These are phyloP conservation scores for Tiphia femorata DNA, from an alignment of 2,888 invertebrate genomes.

Conservation along the genomic window DNA sequence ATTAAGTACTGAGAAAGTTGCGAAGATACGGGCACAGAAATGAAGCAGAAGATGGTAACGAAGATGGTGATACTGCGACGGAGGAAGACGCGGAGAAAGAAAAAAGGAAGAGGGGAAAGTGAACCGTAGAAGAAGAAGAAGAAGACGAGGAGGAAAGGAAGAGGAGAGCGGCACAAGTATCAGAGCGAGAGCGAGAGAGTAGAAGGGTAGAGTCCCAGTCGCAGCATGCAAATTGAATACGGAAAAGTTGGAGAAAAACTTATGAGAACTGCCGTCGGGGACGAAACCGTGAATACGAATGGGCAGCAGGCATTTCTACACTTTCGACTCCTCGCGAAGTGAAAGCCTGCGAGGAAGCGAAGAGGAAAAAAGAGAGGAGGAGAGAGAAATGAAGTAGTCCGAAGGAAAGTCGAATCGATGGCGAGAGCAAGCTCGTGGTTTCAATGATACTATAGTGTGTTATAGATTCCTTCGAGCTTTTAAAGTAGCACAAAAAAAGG, in stretches of 20 bases:
- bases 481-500: too few species aligned
- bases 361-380: neutral
- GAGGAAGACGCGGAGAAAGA: neutral
- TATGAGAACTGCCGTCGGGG: conserved; percentile 50
- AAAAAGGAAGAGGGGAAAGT: neutral
- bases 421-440: too few species aligned
- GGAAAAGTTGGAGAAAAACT: conserved; percentile 50
- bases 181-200: conserved; percentile 14
- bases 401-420: neutral
- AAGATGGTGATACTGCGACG: neutral
- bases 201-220: conserved; percentile 9
- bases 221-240: conserved; percentile 56
- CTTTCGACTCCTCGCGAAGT: conserved; percentile 27
- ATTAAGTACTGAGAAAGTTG: too few species aligned
- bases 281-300: conserved; percentile 53
- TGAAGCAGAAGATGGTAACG: neutral
- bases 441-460: too few species aligned
- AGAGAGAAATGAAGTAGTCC: too few species aligned
- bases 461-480: too few species aligned
- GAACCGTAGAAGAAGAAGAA: neutral
- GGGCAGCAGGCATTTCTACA: conserved; percentile 43
- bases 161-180: neutral
- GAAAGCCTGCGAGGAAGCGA: neutral
- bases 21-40: too few species aligned
- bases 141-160: neutral